Evolutionary conservation across 2,797 vertebrate genomes (phyloP), one percentile per base, ranked within the genome.

Genomic region (Danio aesculapii): DNA sequence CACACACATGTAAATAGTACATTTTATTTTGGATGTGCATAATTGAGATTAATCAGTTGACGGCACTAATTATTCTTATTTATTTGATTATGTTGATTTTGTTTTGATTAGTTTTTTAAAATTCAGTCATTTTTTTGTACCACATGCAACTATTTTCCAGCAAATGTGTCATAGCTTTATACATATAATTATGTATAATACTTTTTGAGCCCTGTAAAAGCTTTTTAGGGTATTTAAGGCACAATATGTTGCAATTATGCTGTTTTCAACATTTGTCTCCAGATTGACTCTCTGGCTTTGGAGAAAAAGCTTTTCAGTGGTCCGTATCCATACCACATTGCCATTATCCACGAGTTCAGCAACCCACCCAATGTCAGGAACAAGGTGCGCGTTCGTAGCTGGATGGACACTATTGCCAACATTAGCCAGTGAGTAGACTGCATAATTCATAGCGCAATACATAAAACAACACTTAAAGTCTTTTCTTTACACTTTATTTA

Each of bases 341-440:
- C 97, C 50, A 94, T 99, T 16, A 97, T 99, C 84, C 97, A 99
- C 13, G 98, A 99, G 79, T 99, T 99, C 92, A 99, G 98, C 89
- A 99, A 97, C 83, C 98, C 98, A 0, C 98, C 98, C 75, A 99
- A 99, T 16, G 96, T 99, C 49, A 93, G 97, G 75, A 99, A 99
- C 90, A 99, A 99, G 87, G 97, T 99, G 84, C 97, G 98, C 58
- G 94, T 99, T 82, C 95, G 98, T 44, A 99, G 97, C 89, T 99
- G 98, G 98, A 99, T 99, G 98, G 98, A 99, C 92, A 99, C 97
- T 0, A 97, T 99, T 69, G 97, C 98, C 72, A 99, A 99, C 90
- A 98, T 99, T 89, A 99, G 98, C 90, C 98, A 99, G 98, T 99
- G 90, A 97, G 98, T 96, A 47, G 5, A 46, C 30, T 11, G 41